Conservation (phyloP, 1,140 invertebrate species). For the Sinonovacula constricta region DNA sequence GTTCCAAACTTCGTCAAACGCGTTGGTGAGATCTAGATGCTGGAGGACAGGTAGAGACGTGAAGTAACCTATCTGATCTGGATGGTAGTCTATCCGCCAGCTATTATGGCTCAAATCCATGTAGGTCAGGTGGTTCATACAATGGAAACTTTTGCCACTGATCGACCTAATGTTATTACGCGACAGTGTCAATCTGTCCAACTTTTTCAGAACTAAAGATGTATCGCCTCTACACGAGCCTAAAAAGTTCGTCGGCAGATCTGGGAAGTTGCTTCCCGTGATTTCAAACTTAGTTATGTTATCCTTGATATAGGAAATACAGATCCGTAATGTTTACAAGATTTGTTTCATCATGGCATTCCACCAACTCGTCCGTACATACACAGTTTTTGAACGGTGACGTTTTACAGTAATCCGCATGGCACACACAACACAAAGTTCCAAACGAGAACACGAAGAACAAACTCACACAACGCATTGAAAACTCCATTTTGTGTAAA, state of each 20-base stretch:
- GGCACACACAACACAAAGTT: too few species aligned
- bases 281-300: conserved; percentile 35
- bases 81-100: conserved; percentile 26
- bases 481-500: too few species aligned
- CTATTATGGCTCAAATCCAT: conserved; percentile 52
- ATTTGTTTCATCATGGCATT: conserved; percentile 19
- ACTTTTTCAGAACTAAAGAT: not conserved
- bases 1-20: conserved; percentile 40
- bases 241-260: conserved; percentile 39
- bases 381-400: too few species aligned
- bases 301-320: conserved; percentile 15
- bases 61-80: conserved; percentile 38
- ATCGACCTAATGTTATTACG: conserved; percentile 47
- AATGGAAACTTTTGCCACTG: conserved; percentile 52
- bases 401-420: too few species aligned
- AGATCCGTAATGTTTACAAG: conserved; percentile 29
- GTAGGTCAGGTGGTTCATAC: conserved; percentile 27
- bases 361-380: conserved; percentile 27
- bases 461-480: too few species aligned
- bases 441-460: too few species aligned
- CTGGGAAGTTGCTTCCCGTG: conserved; percentile 24
- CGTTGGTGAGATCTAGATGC: conserved; percentile 30
- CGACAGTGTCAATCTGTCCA: conserved; percentile 49
- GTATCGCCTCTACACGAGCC: conserved; percentile 24
- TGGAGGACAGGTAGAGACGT: conserved; percentile 6